Evolutionary conservation across 2,797 vertebrate species (phyloP).

Genomic region (Luscinia megarhynchos): DNA sequence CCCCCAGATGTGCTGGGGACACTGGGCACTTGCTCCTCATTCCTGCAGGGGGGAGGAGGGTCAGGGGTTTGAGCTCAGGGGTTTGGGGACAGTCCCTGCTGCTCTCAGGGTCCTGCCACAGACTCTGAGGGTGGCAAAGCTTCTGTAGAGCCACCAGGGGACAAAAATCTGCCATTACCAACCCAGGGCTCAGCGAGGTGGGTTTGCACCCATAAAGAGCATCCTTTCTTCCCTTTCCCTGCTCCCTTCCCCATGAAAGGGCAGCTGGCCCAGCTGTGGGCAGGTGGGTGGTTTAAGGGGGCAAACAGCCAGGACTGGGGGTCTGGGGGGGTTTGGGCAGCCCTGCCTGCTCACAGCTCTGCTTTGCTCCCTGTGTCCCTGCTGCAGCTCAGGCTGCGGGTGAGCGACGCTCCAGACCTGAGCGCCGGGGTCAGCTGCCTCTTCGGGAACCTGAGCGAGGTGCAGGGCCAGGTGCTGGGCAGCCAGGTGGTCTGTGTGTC

Average conservation of each 20-base stretch:
- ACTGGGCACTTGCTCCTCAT: fast-evolving
- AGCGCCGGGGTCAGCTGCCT: slow-evolving; percentile 90
- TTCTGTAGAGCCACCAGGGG: background rate
- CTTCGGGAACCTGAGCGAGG: slow-evolving; percentile 94
- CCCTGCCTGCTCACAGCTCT: background rate
- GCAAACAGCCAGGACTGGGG: background rate
- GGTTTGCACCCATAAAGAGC: fast-evolving
- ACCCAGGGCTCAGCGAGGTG: background rate
- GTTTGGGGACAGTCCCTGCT: background rate
- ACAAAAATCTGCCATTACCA: background rate
- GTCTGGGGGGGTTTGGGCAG: fast-evolving
- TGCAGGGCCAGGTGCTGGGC: slow-evolving; percentile 89
- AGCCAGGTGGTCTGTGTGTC: slow-evolving; percentile 93
- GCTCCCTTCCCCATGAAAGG: background rate
- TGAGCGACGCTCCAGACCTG: slow-evolving; percentile 93
- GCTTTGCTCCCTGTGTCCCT: background rate
- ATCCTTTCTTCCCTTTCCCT: background rate
- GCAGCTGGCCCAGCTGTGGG: background rate
- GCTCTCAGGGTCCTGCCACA: fast-evolving
- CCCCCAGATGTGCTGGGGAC: background rate
- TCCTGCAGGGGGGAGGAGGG: fast-evolving
- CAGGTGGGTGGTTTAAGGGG: background rate
- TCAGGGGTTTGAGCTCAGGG: background rate
- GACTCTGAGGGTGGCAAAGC: background rate
- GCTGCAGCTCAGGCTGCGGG: slow-evolving; percentile 89